Evolutionary conservation across 2,888 invertebrate species (phyloP), one percentile per base, ranked within the genome.

Genomic region (Eutolmus rufibarbis): DNA sequence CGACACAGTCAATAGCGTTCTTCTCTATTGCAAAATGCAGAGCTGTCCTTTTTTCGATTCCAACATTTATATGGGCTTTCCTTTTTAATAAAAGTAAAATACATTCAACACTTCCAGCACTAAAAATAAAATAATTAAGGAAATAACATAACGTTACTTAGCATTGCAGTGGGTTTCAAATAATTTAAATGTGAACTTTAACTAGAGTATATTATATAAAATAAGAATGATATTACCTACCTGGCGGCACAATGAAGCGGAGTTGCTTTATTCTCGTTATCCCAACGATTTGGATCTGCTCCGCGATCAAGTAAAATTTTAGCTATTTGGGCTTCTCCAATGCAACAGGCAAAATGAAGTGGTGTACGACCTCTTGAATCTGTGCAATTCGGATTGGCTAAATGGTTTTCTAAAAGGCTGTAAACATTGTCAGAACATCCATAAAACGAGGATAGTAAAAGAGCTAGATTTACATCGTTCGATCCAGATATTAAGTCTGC

Each of bases 1-100:
- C 94, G 2, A 96, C 96, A 90, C 97, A 97, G 89, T 96, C 95
- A 87, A 94, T 93, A 14, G 95, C 95, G 90, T 96, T 94, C 90
- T 96, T 96, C 89, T 96, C 94, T 85, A 97, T 97, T 0, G 98
- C 98, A 91, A 96, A 97, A 91, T 97, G 97, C 88, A 98, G 92
- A 0, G 98, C 96, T 66, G 96, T 97, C 89, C 95, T 94, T 86
- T 95, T 94, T 86, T 93, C 94, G 81, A 95, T 93, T 16, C 96
- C 96, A 8, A 96, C 96, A 90, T 96, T 95, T n/a, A 96, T 95
- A 90, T 96, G 95, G n/a, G 97, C 97, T 1, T 96, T 96, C 87
- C 95, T 94, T 88, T 94, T 94, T 87, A 97, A 93, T 89, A 98
- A 91, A 89, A 95, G 92, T 92, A 95, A 93, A 51, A 93, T 92